Percentiles rank a stretch among this genome's conserved stretches.
phyloP scores from a whole-genome alignment of 2,888 invertebrate species.

The Flexamia atlantica region DNA sequence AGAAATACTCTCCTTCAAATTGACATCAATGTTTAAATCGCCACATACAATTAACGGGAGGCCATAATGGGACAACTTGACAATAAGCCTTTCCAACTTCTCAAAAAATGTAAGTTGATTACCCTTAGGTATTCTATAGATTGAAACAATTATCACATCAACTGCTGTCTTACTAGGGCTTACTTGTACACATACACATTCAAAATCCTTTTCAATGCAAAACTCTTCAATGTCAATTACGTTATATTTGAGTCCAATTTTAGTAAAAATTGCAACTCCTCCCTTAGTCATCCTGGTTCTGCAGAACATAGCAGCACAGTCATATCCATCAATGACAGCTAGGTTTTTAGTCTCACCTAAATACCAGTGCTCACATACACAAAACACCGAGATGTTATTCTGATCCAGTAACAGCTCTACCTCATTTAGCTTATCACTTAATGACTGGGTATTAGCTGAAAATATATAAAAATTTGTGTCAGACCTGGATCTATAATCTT shows the following conservation, averaged over 20 bases:
- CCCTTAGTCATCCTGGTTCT: not conserved
- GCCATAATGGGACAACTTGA: too few relatives aligned
- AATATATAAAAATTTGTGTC: conserved; percentile 7
- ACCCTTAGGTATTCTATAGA: too few relatives aligned
- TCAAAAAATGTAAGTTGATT: too few relatives aligned
- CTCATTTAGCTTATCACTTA: not conserved
- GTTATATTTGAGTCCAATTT: not conserved
- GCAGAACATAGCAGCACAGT: conserved; percentile 21
- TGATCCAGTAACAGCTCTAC: not conserved
- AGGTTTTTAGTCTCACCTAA: not conserved
- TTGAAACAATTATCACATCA: too few relatives aligned
- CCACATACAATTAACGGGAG: too few relatives aligned
- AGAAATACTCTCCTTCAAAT: too few relatives aligned
- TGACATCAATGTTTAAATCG: too few relatives aligned
- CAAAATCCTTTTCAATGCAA: conserved; percentile 1
- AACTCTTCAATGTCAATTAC: not conserved
- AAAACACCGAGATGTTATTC: conserved; percentile 1
- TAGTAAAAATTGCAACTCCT: conserved; percentile 5
- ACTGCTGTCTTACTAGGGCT: too few relatives aligned
- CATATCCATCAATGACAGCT: conserved; percentile 10
- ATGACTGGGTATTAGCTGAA: conserved; percentile 23
- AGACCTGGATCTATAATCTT: not conserved
- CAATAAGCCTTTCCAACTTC: too few relatives aligned
- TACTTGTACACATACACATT: not conserved
- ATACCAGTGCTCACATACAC: conserved; percentile 1